phyloP scores from a whole-genome alignment of 1,140 invertebrate species.

The Pseudomyrmex sp. region DNA sequence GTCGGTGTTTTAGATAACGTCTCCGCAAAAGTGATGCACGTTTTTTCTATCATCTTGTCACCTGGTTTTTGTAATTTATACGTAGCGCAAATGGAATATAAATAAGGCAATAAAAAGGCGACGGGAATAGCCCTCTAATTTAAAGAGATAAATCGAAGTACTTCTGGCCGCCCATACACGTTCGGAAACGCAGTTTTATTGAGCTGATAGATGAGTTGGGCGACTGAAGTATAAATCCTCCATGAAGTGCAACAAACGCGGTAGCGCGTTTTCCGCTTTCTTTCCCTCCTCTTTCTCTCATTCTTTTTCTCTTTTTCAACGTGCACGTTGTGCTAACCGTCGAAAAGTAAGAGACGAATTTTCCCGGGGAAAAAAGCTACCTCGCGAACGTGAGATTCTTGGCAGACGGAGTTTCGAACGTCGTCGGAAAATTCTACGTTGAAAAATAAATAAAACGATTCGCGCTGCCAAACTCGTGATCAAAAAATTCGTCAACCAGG shows the following conservation, averaged over 20 bases:
- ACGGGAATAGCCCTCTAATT: constrained; percentile 3
- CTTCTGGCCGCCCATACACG: background rate
- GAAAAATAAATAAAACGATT: constrained; percentile 19
- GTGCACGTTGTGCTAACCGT: background rate
- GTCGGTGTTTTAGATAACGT: background rate
- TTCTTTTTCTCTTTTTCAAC: background rate
- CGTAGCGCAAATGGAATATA: background rate
- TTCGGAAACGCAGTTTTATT: constrained; percentile 2
- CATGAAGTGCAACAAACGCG: constrained; percentile 33
- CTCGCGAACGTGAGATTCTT: constrained; percentile 20
- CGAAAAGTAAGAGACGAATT: constrained; percentile 42
- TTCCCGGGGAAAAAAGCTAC: constrained; percentile 5
- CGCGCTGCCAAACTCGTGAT: background rate
- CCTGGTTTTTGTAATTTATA: background rate
- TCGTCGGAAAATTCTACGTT: constrained; percentile 3
- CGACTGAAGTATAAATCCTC: constrained; percentile 31
- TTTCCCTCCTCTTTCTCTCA: background rate
- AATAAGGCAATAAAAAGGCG: background rate
- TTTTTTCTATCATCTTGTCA: background rate
- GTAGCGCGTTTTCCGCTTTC: constrained; percentile 14
- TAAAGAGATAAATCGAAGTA: constrained; percentile 37
- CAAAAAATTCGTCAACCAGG: background rate
- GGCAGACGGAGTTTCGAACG: background rate
- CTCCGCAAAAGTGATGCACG: background rate
- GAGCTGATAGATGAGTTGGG: background rate